These are phyloP conservation scores for Aurelia sp. DNA, from an alignment of 30 jellyfish, hydroid and myxozoan genomes.

Conservation along the genomic window DNA sequence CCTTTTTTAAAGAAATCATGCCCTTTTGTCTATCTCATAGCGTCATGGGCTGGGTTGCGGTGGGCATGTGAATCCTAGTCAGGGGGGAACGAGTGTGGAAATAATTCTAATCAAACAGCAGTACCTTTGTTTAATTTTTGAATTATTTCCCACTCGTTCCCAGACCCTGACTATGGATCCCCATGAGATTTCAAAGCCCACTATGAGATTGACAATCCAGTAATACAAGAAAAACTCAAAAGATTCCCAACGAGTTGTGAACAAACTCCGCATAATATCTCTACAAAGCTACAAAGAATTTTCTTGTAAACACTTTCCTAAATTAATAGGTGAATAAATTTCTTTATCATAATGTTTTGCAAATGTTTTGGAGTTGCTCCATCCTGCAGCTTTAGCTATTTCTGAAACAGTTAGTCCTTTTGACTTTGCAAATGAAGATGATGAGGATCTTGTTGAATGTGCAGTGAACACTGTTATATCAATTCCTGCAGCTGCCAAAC, in stretches of 20 bases:
- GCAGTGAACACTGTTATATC: constrained; percentile 27
- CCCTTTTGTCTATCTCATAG: neutral
- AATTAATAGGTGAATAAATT: constrained; percentile 10
- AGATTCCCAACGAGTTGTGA: neutral
- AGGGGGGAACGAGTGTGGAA: no score
- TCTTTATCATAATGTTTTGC: constrained; percentile 39
- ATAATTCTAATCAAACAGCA: no score
- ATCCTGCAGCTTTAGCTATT: constrained; percentile 13
- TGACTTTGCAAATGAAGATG: constrained; percentile 34
- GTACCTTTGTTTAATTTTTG: no score
- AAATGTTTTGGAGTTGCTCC: constrained; percentile 46
- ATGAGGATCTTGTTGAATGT: constrained; percentile 43
- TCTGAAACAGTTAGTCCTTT: constrained; percentile 19
- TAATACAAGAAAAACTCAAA: neutral
- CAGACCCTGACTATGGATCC: constrained; percentile 6
- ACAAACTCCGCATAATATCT: neutral
- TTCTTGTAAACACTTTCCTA: constrained; percentile 36
- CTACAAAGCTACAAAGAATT: constrained; percentile 8
- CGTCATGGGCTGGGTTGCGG: constrained; percentile 25
- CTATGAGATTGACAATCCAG: constrained; percentile 22
- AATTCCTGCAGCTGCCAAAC: constrained; percentile 44
- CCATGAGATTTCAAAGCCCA: constrained; percentile 35
- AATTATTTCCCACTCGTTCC: no score
- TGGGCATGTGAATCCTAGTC: neutral
- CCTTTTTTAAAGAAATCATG: no score